Base-by-base conservation (phyloP, 2,888 invertebrate genomes). In the Seladonia tumulorum region DNA sequence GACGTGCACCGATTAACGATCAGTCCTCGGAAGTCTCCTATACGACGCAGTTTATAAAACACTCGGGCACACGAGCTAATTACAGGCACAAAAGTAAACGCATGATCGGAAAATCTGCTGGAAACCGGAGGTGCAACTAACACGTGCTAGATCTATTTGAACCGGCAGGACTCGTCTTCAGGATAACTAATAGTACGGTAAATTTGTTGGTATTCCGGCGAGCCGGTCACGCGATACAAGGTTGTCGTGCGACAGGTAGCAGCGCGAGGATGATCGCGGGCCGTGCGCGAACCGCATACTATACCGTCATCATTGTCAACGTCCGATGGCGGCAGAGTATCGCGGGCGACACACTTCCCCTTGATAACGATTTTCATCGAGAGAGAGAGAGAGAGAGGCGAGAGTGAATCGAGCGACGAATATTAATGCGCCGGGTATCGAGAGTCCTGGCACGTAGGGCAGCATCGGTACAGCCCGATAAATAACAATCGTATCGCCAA, bases 401-500 rank as follows among this genome's bases (percentile, higher is more conserved):
- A 35, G 35, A 66, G 35, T 10, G 29, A 70, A 14, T 29, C 53
- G 49, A 60, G 57, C 57, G 45, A n/a, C 66, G 80, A 76, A 83
- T 80, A 90, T 90, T 88, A 83, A 80, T 75, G 72, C 75, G 83
- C 83, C 72, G 5, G 87, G 81, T 85, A 82, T 81, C 66, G 81
- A 35, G 77, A 68, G 47, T 73, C 80, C 68, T 66, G 76, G 70
- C 60, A 73, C 81, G 77, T 76, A 79, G 71, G 83, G 75, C 70
- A 71, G 39, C 70, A 80, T 35, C 83, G 74, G 86, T 78, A 83
- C 81, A 35, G 53, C 57, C 18, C 91, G 91, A 93, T 93, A 93
- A 93, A 94, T 92, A 92, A 92, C 90, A 87, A 87, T 73, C 88
- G 90, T 85, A 88, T 89, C 90, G 92, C 91, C 94, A 94, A 94